A percentile compares a stretch with the other conserved stretches of the same genome.
Evolutionary conservation across 2,797 vertebrate species (phyloP).

Genomic region (Pangasius krempfi): DNA sequence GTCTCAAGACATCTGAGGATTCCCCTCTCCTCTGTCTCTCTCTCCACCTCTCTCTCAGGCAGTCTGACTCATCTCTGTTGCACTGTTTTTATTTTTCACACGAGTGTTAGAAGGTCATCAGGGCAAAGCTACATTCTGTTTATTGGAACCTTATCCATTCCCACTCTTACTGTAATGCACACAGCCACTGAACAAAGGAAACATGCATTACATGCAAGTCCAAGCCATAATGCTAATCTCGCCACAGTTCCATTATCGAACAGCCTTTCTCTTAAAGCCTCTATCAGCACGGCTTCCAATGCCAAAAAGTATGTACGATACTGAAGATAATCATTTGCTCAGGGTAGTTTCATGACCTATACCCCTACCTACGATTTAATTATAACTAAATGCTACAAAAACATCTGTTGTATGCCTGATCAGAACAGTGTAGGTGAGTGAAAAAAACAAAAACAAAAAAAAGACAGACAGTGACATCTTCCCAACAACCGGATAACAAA

Average conservation of each 20-base stretch:
- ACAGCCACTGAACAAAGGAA: neutral
- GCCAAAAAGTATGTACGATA: neutral
- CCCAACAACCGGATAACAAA: neutral
- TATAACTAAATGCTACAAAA: neutral
- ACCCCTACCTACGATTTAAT: neutral
- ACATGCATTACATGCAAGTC: neutral
- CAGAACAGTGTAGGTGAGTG: neutral
- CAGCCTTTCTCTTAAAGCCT: neutral
- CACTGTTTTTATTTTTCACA: conserved; percentile 14
- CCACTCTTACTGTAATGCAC: neutral
- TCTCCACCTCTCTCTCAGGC: neutral
- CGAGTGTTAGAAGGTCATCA: neutral
- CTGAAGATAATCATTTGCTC: neutral
- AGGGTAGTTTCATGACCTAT: neutral
- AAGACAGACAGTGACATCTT: neutral
- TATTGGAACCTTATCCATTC: neutral
- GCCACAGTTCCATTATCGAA: neutral
- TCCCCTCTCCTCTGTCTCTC: neutral
- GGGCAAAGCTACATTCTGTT: neutral
- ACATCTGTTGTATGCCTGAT: neutral
- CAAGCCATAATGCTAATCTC: neutral
- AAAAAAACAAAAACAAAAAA: neutral
- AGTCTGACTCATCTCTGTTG: conserved; percentile 21
- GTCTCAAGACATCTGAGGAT: conserved; percentile 4
- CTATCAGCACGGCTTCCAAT: neutral